phyloP scores from a whole-genome alignment of 2,113 vertebrate species.

The Tor tambroides region DNA sequence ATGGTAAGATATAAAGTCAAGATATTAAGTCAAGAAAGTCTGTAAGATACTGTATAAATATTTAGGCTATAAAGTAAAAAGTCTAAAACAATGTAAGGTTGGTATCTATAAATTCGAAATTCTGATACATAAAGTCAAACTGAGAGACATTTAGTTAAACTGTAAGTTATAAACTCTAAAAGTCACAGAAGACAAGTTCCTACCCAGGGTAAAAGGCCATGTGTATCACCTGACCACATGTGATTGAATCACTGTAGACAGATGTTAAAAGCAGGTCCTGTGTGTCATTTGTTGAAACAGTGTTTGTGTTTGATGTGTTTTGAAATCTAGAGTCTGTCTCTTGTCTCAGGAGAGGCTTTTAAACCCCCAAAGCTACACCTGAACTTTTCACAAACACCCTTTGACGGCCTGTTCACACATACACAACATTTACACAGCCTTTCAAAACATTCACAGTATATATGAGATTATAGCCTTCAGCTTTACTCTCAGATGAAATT shows the following conservation, averaged over 20 bases:
- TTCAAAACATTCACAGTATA: not conserved
- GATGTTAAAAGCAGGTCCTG: not conserved
- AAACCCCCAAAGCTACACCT: slow-evolving; percentile 24
- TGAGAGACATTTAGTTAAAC: not conserved
- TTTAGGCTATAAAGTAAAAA: too few species aligned
- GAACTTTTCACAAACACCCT: slow-evolving; percentile 8
- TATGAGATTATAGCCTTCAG: not conserved
- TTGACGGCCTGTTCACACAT: slow-evolving; percentile 9
- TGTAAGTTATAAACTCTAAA: not conserved
- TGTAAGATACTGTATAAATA: too few species aligned
- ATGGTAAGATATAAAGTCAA: not conserved
- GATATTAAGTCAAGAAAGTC: not conserved
- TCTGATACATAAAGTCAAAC: not conserved
- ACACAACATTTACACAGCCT: not conserved
- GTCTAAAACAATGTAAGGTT: too few species aligned
- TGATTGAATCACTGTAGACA: not conserved
- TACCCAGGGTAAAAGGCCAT: not conserved
- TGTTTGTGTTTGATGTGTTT: not conserved
- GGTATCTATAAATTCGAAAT: not conserved
- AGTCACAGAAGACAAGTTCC: not conserved
- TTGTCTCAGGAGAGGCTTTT: not conserved
- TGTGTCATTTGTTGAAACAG: not conserved
- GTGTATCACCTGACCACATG: not conserved
- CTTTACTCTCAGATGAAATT: not conserved
- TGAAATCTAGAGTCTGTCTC: not conserved